Evolutionary conservation across 2,888 invertebrate species (phyloP), one percentile per base, ranked within the genome.

Genomic region (Endomychus coccineus): DNA sequence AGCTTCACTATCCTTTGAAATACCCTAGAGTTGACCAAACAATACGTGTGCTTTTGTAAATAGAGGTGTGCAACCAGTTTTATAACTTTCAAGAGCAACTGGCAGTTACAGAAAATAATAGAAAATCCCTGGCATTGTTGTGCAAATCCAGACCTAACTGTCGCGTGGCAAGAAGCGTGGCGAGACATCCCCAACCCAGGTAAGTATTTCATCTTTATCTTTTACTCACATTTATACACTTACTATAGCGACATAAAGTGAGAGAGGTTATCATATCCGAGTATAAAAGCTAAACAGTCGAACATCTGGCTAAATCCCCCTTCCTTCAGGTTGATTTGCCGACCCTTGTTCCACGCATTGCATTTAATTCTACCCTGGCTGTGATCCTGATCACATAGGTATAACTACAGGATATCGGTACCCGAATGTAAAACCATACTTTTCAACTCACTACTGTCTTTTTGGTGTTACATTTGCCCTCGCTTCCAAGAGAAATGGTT

Each of bases 101-200:
- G 61, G 57, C 61, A 58, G 62, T 61, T 62, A 61, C 52, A 43
- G 43, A 41, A 47, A 53, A 59, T 54, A 58, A 60, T 58, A 59
- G 61, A 59, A 61, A 61, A 60, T 61, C 59, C 59, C 48, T 43
- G 43, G 54, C 48, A 62, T 62, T 62, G 61, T 64, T 62, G 62
- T 62, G 62, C 62, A 64, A 62, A 64, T 62, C 58, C 52, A 46
- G 50, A 50, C 53, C 51, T 44, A 55, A 56, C 51, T 53, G 61
- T 57, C 62, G 59, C 63, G 63, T 63, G 62, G 58, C 63, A 52
- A 47, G 57, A 56, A 62, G 59, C 59, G 62, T 62, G 63, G 54
- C 62, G 49, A 44, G 54, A 64, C 62, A 67, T 62, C 61, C 60
- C 62, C 58, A 63, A 57, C 44, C 52, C 67, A 63, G 45, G 46